phyloP scores from a whole-genome alignment of 2,113 vertebrate genomes.

The Carassius auratus region DNA sequence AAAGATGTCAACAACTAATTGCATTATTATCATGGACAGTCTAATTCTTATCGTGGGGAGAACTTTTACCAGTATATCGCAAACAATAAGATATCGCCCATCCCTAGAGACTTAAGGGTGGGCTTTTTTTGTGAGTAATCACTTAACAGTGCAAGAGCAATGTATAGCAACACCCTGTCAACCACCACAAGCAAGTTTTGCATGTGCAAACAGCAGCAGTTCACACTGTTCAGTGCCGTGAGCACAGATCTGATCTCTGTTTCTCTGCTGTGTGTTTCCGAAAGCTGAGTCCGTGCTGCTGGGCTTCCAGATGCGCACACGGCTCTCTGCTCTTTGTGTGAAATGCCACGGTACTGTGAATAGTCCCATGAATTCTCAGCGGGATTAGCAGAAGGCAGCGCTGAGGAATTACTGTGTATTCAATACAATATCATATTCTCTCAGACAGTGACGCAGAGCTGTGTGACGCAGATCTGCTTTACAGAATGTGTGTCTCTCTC shows the following conservation, averaged over 20 bases:
- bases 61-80: no score
- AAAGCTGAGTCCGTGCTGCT: background rate
- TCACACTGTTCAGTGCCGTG: background rate
- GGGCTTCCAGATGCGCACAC: background rate
- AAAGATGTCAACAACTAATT: no score
- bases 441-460: conserved; percentile 54
- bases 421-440: conserved; percentile 63
- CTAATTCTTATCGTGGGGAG: no score
- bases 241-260: background rate
- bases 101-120: no score
- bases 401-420: conserved; percentile 61
- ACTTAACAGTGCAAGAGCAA: no score
- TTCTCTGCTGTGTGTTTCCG: background rate
- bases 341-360: conserved; percentile 62
- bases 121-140: no score
- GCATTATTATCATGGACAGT: no score
- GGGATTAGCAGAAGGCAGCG: conserved; percentile 58
- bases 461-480: background rate
- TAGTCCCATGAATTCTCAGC: conserved; percentile 62
- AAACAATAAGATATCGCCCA: no score
- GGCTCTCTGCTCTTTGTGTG: conserved; percentile 49
- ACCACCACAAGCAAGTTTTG: no score
- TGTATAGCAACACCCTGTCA: no score
- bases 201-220: background rate
- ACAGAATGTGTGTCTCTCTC: background rate